Percentiles rank a stretch among this genome's conserved stretches.
phyloP scores from a whole-genome alignment of 2,797 vertebrate genomes.

The Pteronotus mesoamericanus region DNA sequence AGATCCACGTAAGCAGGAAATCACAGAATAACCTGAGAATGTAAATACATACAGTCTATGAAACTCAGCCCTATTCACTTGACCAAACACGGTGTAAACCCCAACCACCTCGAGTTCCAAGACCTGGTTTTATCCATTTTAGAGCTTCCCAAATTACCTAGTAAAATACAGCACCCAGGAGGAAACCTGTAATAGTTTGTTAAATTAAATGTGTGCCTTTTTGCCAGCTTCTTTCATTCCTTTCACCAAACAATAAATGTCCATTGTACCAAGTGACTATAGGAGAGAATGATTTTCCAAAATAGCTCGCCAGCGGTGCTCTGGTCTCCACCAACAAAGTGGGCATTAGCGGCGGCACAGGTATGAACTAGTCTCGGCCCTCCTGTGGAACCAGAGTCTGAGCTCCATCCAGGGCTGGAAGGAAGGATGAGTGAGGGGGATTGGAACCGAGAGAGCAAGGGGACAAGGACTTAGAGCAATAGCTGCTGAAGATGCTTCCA shows the following conservation, averaged over 20 bases:
- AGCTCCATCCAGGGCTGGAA: neutral
- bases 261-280: neutral
- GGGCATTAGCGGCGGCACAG: too few species aligned
- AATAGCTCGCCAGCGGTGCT: neutral
- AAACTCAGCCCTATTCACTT: neutral
- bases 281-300: neutral
- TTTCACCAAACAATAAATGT: neutral
- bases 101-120: too few species aligned
- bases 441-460: neutral
- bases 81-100: neutral
- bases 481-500: accelerated
- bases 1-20: neutral
- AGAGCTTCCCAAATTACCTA: neutral
- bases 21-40: neutral
- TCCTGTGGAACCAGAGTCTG: accelerated
- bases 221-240: neutral
- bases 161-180: neutral
- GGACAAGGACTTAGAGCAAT: too few species aligned
- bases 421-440: neutral
- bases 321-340: accelerated
- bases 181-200: neutral
- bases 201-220: neutral
- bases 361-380: too few species aligned
- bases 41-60: neutral
- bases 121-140: neutral